Percentiles rank a stretch among this genome's conserved stretches.
phyloP scores from a whole-genome alignment of 2,797 vertebrate species.

The Kryptolebias ocellatus region DNA sequence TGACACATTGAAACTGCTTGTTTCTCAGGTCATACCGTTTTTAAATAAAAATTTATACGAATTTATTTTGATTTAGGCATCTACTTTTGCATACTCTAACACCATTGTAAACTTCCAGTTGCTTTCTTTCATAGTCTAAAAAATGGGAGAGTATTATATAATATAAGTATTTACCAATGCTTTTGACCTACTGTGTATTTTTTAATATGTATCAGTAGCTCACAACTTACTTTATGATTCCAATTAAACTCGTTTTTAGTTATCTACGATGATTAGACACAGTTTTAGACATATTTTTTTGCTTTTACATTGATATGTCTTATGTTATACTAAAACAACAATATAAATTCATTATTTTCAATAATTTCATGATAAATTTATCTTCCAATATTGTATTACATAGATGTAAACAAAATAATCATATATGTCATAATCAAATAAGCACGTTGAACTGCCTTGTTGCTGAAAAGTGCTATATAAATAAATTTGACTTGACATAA shows the following conservation, averaged over 20 bases:
- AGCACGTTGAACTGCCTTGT: too few species aligned
- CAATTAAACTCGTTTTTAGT: neutral
- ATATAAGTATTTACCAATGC: too few species aligned
- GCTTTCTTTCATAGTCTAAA: too few species aligned
- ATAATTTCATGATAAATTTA: neutral
- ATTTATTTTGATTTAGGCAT: neutral
- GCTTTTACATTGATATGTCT: neutral
- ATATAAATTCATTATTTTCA: neutral
- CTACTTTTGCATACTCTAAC: neutral
- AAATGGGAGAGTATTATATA: too few species aligned
- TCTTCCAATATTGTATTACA: neutral
- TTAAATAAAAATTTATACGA: neutral
- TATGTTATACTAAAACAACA: neutral
- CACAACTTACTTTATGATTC: too few species aligned
- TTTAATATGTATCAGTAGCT: too few species aligned
- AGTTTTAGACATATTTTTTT: neutral
- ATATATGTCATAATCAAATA: too few species aligned
- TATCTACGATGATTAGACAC: neutral
- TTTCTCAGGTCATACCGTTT: too few species aligned
- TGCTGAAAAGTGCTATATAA: too few species aligned
- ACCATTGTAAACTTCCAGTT: neutral
- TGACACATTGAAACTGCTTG: too few species aligned
- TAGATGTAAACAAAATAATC: neutral
- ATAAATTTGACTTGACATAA: too few species aligned
- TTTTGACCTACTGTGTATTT: too few species aligned